phyloP scores from a whole-genome alignment of 92 coral and sea anemone genomes.

The Montipora capitata region DNA sequence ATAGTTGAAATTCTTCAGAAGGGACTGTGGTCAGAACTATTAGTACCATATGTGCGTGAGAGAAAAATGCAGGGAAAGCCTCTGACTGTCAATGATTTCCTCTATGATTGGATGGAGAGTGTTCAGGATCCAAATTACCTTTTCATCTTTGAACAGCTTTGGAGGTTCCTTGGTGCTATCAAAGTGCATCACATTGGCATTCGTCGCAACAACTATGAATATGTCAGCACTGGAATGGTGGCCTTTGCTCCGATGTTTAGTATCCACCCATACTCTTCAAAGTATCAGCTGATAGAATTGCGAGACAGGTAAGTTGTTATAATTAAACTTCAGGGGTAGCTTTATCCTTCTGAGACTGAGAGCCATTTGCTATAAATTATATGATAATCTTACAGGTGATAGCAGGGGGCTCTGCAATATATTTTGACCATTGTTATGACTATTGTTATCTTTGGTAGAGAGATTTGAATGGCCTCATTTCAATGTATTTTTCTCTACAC shows the following conservation, averaged over 20 bases:
- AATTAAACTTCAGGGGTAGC: too few species aligned
- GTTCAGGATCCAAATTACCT: slow-evolving; percentile 7
- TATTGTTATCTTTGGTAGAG: too few species aligned
- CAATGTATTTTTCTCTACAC: too few species aligned
- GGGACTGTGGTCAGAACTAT: slow-evolving; percentile 29
- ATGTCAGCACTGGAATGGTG: slow-evolving; percentile 4
- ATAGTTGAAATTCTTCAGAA: slow-evolving; percentile 12
- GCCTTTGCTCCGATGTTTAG: slow-evolving; percentile 43
- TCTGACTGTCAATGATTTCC: slow-evolving; percentile 43
- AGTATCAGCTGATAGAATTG: slow-evolving; percentile 45
- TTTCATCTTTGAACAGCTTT: slow-evolving; percentile 3
- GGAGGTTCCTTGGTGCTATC: background rate
- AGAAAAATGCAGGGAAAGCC: background rate
- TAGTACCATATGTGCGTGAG: slow-evolving; percentile 49
- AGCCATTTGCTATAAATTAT: too few species aligned
- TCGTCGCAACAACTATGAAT: slow-evolving; percentile 10
- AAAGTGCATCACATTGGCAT: slow-evolving; percentile 38
- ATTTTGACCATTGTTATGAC: too few species aligned
- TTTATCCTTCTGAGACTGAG: too few species aligned
- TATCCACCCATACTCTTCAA: slow-evolving; percentile 29
- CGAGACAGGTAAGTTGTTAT: slow-evolving; percentile 27
- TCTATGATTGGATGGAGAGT: slow-evolving; percentile 17
- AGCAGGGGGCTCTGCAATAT: too few species aligned
- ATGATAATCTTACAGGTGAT: too few species aligned
- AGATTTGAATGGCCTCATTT: too few species aligned